Conservation (phyloP, 2,888 invertebrate genomes). For the Muschampia plurimacula region DNA sequence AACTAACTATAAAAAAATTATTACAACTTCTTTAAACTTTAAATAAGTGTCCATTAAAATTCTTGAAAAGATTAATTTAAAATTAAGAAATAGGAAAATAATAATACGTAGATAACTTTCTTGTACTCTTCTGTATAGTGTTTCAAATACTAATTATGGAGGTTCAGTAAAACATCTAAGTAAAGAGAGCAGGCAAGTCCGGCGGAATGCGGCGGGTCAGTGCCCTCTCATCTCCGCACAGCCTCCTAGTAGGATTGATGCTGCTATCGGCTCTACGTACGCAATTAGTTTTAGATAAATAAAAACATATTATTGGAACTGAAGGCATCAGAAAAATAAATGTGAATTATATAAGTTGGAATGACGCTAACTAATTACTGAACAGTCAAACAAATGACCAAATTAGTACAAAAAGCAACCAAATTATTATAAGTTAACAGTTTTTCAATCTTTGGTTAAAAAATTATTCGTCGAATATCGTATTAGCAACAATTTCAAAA, state of each 20-base stretch:
- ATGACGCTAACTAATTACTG: neutral
- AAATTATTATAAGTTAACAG: too few species aligned
- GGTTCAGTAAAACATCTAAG: slow-evolving; percentile 50
- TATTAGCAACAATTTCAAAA: too few species aligned
- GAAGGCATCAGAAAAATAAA: neutral
- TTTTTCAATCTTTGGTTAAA: too few species aligned
- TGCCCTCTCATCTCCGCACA: slow-evolving; percentile 70
- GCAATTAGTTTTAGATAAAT: slow-evolving; percentile 55
- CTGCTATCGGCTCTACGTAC: slow-evolving; percentile 49
- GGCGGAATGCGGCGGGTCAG: slow-evolving; percentile 78
- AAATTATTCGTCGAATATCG: too few species aligned
- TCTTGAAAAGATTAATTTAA: neutral
- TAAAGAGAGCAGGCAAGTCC: slow-evolving; percentile 82
- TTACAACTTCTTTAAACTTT: too few species aligned
- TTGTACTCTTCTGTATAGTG: neutral
- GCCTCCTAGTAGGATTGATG: slow-evolving; percentile 70
- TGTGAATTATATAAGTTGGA: neutral
- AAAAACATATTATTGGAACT: neutral
- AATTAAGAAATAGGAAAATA: neutral
- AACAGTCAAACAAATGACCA: too few species aligned
- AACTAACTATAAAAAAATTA: too few species aligned
- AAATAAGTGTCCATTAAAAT: neutral
- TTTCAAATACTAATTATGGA: slow-evolving; percentile 37
- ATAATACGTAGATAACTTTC: neutral
- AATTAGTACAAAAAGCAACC: too few species aligned